Conservation (phyloP, 2,888 invertebrate genomes). For the Andricus quercusramuli region DNA sequence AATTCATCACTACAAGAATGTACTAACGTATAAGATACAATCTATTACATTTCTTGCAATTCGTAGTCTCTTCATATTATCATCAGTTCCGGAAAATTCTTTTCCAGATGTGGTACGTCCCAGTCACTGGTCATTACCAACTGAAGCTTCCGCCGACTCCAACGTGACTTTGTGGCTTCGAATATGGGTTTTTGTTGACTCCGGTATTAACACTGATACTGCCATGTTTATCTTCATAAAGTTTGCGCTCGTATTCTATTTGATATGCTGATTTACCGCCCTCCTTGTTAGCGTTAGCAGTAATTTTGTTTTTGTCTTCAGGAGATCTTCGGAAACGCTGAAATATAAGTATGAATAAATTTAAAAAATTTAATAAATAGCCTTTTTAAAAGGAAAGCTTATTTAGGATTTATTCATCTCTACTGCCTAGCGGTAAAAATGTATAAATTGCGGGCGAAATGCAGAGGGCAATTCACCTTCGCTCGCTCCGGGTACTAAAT, state of each 20-base stretch:
- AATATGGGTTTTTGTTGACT: constrained; percentile 40
- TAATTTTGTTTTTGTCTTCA: constrained; percentile 15
- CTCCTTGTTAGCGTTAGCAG: constrained; percentile 34
- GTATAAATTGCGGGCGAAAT: too few species aligned
- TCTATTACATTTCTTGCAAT: neutral
- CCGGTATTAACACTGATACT: constrained; percentile 43
- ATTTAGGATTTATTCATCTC: too few species aligned
- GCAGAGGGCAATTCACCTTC: too few species aligned
- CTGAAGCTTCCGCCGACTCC: constrained; percentile 41
- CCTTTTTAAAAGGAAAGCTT: too few species aligned
- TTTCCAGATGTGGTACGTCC: neutral
- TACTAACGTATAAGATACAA: too few species aligned
- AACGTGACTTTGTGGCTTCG: constrained; percentile 42
- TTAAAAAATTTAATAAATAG: neutral
- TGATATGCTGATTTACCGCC: constrained; percentile 40
- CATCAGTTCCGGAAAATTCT: neutral
- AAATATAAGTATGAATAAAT: neutral
- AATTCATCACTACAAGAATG: too few species aligned
- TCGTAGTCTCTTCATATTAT: neutral
- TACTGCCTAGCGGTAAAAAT: too few species aligned
- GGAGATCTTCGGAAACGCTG: constrained; percentile 26
- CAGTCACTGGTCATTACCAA: neutral
- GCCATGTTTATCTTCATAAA: constrained; percentile 39
- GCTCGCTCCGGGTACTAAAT: too few species aligned
- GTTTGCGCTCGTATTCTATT: constrained; percentile 17